These are phyloP conservation scores for Vanacampus margaritifer DNA, from an alignment of 2,113 vertebrate genomes.

Conservation along the genomic window DNA sequence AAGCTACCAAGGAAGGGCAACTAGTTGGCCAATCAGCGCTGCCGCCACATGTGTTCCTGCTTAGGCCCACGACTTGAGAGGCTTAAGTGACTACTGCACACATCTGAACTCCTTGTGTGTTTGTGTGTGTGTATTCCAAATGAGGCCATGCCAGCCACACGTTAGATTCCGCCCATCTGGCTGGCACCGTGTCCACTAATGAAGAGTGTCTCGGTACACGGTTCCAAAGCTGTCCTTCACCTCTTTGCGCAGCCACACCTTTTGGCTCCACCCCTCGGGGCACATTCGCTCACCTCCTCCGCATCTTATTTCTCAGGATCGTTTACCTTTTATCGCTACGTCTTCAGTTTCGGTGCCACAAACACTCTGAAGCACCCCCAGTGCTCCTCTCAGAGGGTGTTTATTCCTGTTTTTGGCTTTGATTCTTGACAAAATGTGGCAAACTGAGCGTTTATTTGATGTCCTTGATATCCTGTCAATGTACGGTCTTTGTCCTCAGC, in stretches of 20 bases:
- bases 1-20: slow-evolving; percentile 68
- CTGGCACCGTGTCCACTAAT: slow-evolving; percentile 61
- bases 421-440: slow-evolving; percentile 46
- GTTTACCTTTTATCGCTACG: background rate
- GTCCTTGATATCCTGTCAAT: background rate
- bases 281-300: slow-evolving; percentile 48
- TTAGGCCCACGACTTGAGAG: slow-evolving; percentile 69
- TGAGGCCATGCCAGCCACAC: slow-evolving; percentile 63
- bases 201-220: slow-evolving; percentile 60
- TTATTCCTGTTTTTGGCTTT: slow-evolving; percentile 42
- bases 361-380: background rate
- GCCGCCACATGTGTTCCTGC: slow-evolving; percentile 75
- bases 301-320: slow-evolving; percentile 19
- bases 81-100: slow-evolving; percentile 71
- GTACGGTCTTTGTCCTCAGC: background rate
- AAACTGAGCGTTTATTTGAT: background rate
- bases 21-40: slow-evolving; percentile 63
- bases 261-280: slow-evolving; percentile 24
- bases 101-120: slow-evolving; percentile 64
- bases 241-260: background rate
- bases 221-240: slow-evolving; percentile 29
- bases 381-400: slow-evolving; percentile 25
- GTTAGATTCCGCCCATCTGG: slow-evolving; percentile 66
- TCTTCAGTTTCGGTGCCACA: background rate
- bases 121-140: slow-evolving; percentile 50